Evolutionary conservation across 2,888 invertebrate species (phyloP).

Genomic region (Dicyrtoma fusca): DNA sequence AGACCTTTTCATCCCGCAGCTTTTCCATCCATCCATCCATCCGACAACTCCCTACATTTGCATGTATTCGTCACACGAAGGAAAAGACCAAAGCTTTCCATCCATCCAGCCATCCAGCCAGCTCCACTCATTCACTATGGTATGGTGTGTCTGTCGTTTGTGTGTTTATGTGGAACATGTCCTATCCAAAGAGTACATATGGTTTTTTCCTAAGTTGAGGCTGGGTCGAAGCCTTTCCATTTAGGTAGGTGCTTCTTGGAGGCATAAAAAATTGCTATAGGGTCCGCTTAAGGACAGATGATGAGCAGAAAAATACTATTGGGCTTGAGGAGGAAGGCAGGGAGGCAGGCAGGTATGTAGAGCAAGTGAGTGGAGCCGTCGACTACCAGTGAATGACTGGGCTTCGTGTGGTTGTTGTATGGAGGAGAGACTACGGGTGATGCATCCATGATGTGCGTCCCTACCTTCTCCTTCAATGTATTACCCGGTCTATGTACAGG

Average conservation of each 20-base stretch:
- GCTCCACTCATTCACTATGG: neutral
- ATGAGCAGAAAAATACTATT: constrained; percentile 12
- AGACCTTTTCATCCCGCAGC: constrained; percentile 39
- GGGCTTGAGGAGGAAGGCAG: neutral
- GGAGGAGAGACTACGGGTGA: neutral
- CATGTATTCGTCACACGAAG: constrained; percentile 34
- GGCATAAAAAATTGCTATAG: neutral
- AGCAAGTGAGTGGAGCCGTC: neutral
- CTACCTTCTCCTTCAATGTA: neutral
- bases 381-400: neutral
- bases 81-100: constrained; percentile 15
- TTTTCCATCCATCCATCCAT: constrained; percentile 37
- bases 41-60: constrained; percentile 33
- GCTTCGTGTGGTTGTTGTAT: neutral
- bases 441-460: neutral
- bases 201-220: neutral
- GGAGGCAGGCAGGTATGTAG: neutral
- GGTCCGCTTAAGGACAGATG: neutral
- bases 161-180: no score
- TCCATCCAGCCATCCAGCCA: neutral
- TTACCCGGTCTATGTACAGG: neutral
- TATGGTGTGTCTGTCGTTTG: no score
- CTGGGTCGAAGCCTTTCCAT: neutral
- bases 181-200: neutral
- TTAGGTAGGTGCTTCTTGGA: neutral